Base-by-base conservation (phyloP, 2,797 vertebrate genomes). In the Synaphobranchus kaupii region DNA sequence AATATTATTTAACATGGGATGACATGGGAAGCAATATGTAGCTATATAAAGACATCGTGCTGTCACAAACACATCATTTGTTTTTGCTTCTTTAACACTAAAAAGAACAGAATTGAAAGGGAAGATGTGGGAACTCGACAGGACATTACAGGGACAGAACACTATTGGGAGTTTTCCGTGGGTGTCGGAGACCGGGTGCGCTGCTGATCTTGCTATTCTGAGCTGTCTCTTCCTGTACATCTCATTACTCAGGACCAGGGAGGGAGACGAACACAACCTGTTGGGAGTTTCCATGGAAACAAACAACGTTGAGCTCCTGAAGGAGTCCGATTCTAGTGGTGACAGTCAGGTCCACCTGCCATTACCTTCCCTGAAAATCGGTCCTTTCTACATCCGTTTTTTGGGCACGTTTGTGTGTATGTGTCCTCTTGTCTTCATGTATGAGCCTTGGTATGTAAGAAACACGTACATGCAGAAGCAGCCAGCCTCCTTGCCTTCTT, bases 151-250 rank as follows among this genome's bases (percentile, higher is more conserved):
- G 68, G 1, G 28, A 71, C 68, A 76, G 71, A 34, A 20, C 34
- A 44, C 71, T 17, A 15, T 28, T 68, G 25, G 25, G n/a, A 28
- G 63, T n/a, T 76, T 39, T 25, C 71, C 15, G 71, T 76, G 71
- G 71, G 71, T 44, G 71, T 76, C 34, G 31, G 71, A 44, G 34
- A 10, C 13, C 3, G 34, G 4, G 71, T 22, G 34, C 39, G 39
- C 39, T 31, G 71, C 71, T 44, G 71, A 76, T 76, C 71, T 22
- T 6, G 71, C 71, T 76, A 76, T 76, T 76, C 71, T 76, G 71
- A 76, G 71, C 71, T 15, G 31, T 44, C 34, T 13, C 44, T 34
- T 76, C 31, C 71, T 17, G 71, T 6, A 8, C 71, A 22, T 76
- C 71, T 76, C 34, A 44, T 76, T 44, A 39, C 71, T 44, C 8